A percentile compares a stretch with the other conserved stretches of the same genome.
Conservation (phyloP, 2,797 vertebrate species). For the Trichosurus vulpecula region DNA sequence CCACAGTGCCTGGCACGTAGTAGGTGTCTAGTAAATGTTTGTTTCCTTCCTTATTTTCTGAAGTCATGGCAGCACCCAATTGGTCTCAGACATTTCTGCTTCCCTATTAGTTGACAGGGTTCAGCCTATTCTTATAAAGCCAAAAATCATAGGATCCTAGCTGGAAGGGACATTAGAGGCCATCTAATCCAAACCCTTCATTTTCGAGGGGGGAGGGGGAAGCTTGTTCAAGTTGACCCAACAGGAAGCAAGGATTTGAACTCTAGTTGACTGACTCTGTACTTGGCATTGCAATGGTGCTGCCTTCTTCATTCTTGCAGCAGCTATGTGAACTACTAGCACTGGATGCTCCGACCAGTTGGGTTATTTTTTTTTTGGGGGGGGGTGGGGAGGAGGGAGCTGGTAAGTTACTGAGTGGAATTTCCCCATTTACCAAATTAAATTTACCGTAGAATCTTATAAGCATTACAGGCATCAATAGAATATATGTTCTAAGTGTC, state of each 20-base stretch:
- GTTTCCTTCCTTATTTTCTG: neutral
- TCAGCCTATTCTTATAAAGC: neutral
- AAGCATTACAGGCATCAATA: neutral
- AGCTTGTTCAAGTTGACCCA: neutral
- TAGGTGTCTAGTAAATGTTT: neutral
- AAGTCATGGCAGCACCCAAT: neutral
- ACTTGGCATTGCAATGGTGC: neutral
- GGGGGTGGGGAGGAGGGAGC: neutral
- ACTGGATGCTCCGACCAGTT: neutral
- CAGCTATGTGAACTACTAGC: neutral
- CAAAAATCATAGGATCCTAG: neutral
- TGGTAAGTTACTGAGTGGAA: neutral
- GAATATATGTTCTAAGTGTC: neutral
- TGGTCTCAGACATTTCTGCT: neutral
- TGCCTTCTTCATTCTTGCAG: neutral
- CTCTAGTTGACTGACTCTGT: neutral
- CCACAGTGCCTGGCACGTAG: neutral
- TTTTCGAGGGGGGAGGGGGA: neutral
- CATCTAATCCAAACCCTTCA: neutral
- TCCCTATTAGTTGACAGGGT: neutral
- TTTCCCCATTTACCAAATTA: neutral
- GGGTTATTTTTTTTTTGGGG: no score
- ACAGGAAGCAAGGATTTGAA: neutral
- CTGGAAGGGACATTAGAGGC: neutral
- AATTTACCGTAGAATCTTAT: neutral